Evolutionary conservation across 2,797 vertebrate genomes (phyloP).

Genomic region (Gorsachius magnificus): DNA sequence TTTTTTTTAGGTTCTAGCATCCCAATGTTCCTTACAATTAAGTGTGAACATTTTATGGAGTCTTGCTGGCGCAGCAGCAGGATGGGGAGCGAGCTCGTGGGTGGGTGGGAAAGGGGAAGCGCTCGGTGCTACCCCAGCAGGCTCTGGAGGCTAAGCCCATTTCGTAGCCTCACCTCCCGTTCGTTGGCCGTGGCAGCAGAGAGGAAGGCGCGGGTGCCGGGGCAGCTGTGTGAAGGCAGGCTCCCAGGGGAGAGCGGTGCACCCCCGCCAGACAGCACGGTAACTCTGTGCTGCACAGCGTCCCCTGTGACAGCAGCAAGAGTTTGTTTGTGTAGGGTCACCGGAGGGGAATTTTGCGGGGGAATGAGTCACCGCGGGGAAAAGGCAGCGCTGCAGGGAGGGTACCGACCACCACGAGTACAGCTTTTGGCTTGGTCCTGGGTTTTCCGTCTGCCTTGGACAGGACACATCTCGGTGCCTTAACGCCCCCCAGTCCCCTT

Average conservation of each 20-base stretch:
- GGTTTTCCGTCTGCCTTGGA: not conserved
- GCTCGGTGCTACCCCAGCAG: not conserved
- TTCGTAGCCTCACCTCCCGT: not conserved
- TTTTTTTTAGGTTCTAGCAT: not conserved
- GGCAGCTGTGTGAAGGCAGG: not conserved
- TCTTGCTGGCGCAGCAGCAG: not conserved
- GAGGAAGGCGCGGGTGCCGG: not conserved
- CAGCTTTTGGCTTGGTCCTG: not conserved
- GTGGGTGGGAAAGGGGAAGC: not conserved
- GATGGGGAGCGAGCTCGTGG: not conserved
- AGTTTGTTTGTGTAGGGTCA: not conserved
- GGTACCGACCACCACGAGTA: not conserved
- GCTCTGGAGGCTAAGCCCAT: not conserved
- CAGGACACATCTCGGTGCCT: not conserved
- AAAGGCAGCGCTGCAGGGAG: not conserved
- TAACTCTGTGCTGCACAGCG: not conserved
- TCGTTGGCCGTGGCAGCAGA: not conserved
- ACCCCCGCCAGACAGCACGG: fast-evolving
- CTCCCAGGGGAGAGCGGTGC: not conserved
- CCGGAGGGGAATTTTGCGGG: not conserved
- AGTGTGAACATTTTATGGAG: not conserved
- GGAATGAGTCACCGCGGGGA: not conserved
- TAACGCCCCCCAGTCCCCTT: not conserved
- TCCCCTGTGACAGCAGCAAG: not conserved
- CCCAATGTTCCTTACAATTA: not conserved